Base-by-base conservation (phyloP, 2,888 invertebrate genomes). In the Dromius quadrimaculatus region DNA sequence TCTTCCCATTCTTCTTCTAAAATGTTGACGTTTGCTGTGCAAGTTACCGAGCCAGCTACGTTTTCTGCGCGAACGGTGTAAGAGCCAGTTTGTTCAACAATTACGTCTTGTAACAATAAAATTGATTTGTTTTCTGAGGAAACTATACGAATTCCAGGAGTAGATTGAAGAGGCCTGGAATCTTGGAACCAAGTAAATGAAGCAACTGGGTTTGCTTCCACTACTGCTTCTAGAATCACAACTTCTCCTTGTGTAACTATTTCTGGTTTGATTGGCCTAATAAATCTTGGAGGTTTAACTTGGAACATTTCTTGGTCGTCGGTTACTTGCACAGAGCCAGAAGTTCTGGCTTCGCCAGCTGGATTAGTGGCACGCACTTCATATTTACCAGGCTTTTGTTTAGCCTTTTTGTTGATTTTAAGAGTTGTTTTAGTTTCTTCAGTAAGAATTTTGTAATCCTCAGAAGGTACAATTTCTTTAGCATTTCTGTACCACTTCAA, bases 31-130 rank as follows among this genome's bases (percentile, higher is more conserved):
- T 89, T 89, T 1, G 94, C 93, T 0, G 93, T 92, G 75, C 91
- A 92, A n/a, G 93, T 92, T 4, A 94, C 93, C 0, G 93, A 93
- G 6, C 97, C 97, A 57, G 90, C 92, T 59, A 92, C 92, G 81
- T 97, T 97, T 82, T 94, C 93, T 1, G 96, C 96, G 77, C 93
- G 87, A 77, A 95, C 95, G 15, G 93, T 94, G 76, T 94, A 91
- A 22, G 90, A 87, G 19, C 94, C 95, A 69, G 87, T 84, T 75
- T 87, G 87, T 79, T 92, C 89, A 70, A 88, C 84, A 68, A 86
- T 87, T 50, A 92, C 87, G 78, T 91, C 89, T 77, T 90, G 89
- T 72, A 95, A 89, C 74, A 93, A 84, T 15, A 95, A 84, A 69
- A 92, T 88, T n/a, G 94, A 93, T 77, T 89, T 87, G 79, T 94